Percentiles rank a stretch among this genome's conserved stretches.
These are phyloP conservation scores for Apolygus lucorum DNA, from an alignment of 1,140 invertebrate species.

Conservation along the genomic window DNA sequence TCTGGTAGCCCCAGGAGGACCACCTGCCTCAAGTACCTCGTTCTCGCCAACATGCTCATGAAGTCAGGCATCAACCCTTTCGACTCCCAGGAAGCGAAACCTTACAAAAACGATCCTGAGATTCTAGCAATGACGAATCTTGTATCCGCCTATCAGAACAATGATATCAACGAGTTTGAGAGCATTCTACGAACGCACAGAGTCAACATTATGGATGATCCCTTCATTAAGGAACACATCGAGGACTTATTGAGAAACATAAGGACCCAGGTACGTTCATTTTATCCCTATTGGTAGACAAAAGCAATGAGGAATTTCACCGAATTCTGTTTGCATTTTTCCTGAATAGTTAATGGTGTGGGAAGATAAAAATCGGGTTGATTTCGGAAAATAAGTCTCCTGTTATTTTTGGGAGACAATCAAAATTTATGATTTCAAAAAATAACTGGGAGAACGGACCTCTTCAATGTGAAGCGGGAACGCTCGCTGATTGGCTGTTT, in stretches of 20 bases:
- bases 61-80: conserved; percentile 99
- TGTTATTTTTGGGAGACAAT: too few species aligned
- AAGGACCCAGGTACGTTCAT: too few species aligned
- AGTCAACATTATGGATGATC: conserved; percentile 98
- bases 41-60: conserved; percentile 98
- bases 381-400: too few species aligned
- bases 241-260: conserved; percentile 94
- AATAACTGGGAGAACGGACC: too few species aligned
- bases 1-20: conserved; percentile 95
- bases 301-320: too few species aligned
- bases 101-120: conserved; percentile 99
- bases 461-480: too few species aligned
- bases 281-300: too few species aligned
- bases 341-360: too few species aligned
- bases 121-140: conserved; percentile 99
- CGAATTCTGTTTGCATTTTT: too few species aligned
- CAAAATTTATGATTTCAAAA: too few species aligned
- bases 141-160: conserved; percentile 97
- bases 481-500: too few species aligned
- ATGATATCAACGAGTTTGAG: conserved; percentile 98
- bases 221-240: conserved; percentile 98
- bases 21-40: conserved; percentile 96
- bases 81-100: conserved; percentile 99
- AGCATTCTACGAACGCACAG: conserved; percentile 90
- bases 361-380: too few species aligned